Evolutionary conservation across 1,140 invertebrate genomes (phyloP).

Genomic region (Ylistrum balloti): DNA sequence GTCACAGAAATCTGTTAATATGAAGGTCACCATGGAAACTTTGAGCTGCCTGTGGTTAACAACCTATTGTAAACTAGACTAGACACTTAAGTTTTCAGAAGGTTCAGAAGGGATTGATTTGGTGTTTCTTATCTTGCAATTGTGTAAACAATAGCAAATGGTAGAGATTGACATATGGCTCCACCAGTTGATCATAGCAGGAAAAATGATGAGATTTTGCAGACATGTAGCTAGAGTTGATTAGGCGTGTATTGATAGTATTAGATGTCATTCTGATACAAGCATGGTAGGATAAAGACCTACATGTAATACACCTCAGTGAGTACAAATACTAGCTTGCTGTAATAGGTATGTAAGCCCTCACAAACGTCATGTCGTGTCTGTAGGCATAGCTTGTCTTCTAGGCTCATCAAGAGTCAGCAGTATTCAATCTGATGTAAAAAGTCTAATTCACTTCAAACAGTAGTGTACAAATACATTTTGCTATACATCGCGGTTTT

Average conservation of each 20-base stretch:
- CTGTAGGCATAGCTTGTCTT: not conserved
- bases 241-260: not conserved
- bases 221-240: not conserved
- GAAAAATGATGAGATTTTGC: not conserved
- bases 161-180: not conserved
- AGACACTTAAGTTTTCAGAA: too few relatives aligned
- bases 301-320: too few relatives aligned
- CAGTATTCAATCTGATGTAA: not conserved
- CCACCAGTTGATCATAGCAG: not conserved
- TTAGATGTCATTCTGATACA: not conserved
- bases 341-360: too few relatives aligned
- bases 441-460: slow-evolving; percentile 1
- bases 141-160: too few relatives aligned
- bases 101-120: too few relatives aligned
- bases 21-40: too few relatives aligned
- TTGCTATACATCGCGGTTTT: not conserved
- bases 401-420: not conserved
- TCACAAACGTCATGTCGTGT: not conserved
- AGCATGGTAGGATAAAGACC: not conserved
- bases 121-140: too few relatives aligned
- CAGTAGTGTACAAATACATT: not conserved
- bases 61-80: too few relatives aligned
- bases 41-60: too few relatives aligned
- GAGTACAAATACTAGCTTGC: too few relatives aligned
- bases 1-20: too few relatives aligned